A percentile compares a stretch with the other conserved stretches of the same genome.
Evolutionary conservation across 2,113 vertebrate genomes (phyloP).

Genomic region (Antechinus stuartii): DNA sequence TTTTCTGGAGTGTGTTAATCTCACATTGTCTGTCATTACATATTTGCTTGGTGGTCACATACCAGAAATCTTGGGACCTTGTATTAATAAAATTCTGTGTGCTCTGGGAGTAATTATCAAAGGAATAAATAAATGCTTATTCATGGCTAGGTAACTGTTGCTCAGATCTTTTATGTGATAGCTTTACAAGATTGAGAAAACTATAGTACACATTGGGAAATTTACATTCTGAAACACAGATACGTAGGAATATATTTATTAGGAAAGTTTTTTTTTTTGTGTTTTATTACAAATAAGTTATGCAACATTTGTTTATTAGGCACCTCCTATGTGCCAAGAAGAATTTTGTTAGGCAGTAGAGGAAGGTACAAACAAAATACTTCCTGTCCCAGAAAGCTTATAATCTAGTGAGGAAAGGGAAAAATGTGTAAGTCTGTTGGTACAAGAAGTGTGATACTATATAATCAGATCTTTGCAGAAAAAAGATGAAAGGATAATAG

Average conservation of each 20-base stretch:
- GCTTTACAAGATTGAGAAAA: slow-evolving; percentile 29
- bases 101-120: background rate
- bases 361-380: background rate
- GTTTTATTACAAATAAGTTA: background rate
- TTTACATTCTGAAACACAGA: slow-evolving; percentile 2
- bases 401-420: background rate
- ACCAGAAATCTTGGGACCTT: slow-evolving; percentile 13
- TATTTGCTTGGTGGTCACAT: slow-evolving; percentile 31
- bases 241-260: background rate
- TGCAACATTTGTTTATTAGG: background rate
- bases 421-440: background rate
- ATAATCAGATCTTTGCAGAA: background rate
- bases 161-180: background rate
- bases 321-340: too few relatives aligned
- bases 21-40: slow-evolving; percentile 45
- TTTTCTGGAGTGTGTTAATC: slow-evolving; percentile 64
- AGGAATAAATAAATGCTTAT: slow-evolving; percentile 39
- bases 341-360: background rate
- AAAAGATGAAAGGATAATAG: background rate
- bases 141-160: slow-evolving; percentile 20
- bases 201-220: slow-evolving; percentile 7
- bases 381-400: background rate
- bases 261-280: background rate
- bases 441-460: background rate
- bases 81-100: background rate